Evolutionary conservation across 1,140 invertebrate genomes (phyloP), one percentile per base, ranked within the genome.

Genomic region (Drosophila lini): DNA sequence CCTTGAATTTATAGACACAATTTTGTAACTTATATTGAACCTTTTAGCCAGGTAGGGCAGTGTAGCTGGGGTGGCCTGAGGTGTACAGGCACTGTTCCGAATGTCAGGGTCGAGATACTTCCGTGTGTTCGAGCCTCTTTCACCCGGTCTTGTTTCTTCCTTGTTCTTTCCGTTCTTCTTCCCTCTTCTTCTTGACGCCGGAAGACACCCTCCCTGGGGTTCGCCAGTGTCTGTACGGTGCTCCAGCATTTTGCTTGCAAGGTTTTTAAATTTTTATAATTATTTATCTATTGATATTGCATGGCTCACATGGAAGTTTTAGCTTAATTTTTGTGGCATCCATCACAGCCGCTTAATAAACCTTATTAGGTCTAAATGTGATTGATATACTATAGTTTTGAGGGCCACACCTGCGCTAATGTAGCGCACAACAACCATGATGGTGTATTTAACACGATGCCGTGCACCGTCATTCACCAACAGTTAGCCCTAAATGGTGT

Each of bases 361-460:
- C 65, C 38, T 40, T 36, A 69, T 34, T 36, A 31, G 64, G 52
- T 16, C 28, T 70, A 71, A 55, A 22, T 40, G 47, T 71, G 42
- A 70, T 70, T 58, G 68, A 70, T 71, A 31, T 31, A 36, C 11
- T 31, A 44, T 16, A 31, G 11, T 50, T 48, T 47, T 32, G 9
- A 25, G 58, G n/a, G 9, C n/a, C 47, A 48, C 32, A 69, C 31
- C 47, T 16, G 28, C 3, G 28, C 25, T 58, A 58, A 58, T 16
- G 28, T 16, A 19, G 7, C 36, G 25, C 25, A 28, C 25, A 28
- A 57, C 56, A 41, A 45, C 42, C 40, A 16, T 55, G 52, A 55
- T n/a, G 52, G 52, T 41, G 61, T 59, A 59, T 59, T 73, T 73
- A 71, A 59, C 69, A 59, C 67, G 69, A 71, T 50, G 36, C 47